Percentiles rank a stretch among this genome's conserved stretches.
phyloP scores from a whole-genome alignment of 1,140 invertebrate genomes.

The Drosophila nannoptera region DNA sequence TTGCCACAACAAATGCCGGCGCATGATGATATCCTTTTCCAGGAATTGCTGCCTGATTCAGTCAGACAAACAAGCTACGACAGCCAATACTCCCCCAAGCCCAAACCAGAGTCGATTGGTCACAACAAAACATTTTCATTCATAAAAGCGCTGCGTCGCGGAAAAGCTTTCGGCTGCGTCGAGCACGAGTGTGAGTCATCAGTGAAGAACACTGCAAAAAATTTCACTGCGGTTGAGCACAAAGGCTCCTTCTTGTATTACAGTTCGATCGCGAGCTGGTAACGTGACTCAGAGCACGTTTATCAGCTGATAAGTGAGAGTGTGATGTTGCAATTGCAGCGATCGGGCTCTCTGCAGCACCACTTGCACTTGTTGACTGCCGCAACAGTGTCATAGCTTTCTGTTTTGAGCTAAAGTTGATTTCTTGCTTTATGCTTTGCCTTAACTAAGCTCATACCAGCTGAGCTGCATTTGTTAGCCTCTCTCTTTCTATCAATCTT shows the following conservation, averaged over 20 bases:
- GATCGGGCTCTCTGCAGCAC: conserved; percentile 31
- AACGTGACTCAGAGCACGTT: conserved; percentile 57
- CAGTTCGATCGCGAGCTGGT: conserved; percentile 11
- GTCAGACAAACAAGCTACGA: conserved; percentile 41
- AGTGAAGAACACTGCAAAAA: conserved; percentile 44
- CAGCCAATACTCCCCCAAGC: conserved; percentile 7
- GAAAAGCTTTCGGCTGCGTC: conserved; percentile 55
- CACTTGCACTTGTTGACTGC: conserved; percentile 4
- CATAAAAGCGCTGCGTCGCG: conserved; percentile 49
- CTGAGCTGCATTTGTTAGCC: no score
- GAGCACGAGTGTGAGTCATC: conserved; percentile 49
- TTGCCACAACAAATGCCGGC: conserved; percentile 73
- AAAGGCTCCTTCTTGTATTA: no score
- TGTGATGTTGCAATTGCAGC: conserved; percentile 11
- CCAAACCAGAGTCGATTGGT: background rate
- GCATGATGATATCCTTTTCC: conserved; percentile 76
- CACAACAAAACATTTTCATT: conserved; percentile 53
- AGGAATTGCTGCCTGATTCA: conserved; percentile 67
- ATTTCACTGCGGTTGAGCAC: conserved; percentile 4
- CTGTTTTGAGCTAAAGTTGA: conserved; percentile 1
- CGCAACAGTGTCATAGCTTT: conserved; percentile 20
- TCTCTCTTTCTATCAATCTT: no score
- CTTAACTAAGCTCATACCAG: no score
- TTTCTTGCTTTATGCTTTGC: no score
- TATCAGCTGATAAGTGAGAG: conserved; percentile 2